phyloP scores from a whole-genome alignment of 2,797 vertebrate genomes.

The Arctocebus calabarensis region DNA sequence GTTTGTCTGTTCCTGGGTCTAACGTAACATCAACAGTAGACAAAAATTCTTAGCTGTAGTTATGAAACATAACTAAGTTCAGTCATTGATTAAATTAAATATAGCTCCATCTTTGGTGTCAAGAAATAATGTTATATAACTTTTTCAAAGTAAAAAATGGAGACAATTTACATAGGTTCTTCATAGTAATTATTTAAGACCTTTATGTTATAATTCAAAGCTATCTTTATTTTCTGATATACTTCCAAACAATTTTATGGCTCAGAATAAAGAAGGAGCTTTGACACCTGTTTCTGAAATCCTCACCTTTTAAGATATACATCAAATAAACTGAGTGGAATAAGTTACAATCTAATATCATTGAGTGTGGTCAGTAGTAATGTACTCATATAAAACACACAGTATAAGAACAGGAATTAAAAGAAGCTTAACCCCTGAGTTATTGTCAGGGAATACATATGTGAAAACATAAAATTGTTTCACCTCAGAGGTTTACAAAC shows the following conservation, averaged over 20 bases:
- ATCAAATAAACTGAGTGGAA: background rate
- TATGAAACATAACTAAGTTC: background rate
- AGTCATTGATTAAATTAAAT: background rate
- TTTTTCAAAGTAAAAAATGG: background rate
- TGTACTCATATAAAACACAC: background rate
- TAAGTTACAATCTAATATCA: background rate
- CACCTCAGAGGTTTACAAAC: background rate
- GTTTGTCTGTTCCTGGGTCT: background rate
- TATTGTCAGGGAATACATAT: background rate
- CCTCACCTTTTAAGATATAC: background rate
- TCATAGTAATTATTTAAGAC: background rate
- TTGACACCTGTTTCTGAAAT: background rate
- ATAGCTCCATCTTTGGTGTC: background rate
- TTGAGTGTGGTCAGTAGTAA: background rate
- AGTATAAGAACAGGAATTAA: background rate
- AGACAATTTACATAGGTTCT: background rate
- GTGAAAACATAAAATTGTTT: background rate
- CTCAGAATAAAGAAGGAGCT: background rate
- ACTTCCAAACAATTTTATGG: background rate
- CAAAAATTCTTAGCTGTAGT: background rate
- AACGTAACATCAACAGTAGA: background rate
- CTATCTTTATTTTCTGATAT: background rate
- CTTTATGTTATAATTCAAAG: background rate
- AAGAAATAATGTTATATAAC: background rate
- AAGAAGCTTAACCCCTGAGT: background rate